Conservation (phyloP, 1,140 invertebrate genomes). For the Meloidogyne floridensis region DNA sequence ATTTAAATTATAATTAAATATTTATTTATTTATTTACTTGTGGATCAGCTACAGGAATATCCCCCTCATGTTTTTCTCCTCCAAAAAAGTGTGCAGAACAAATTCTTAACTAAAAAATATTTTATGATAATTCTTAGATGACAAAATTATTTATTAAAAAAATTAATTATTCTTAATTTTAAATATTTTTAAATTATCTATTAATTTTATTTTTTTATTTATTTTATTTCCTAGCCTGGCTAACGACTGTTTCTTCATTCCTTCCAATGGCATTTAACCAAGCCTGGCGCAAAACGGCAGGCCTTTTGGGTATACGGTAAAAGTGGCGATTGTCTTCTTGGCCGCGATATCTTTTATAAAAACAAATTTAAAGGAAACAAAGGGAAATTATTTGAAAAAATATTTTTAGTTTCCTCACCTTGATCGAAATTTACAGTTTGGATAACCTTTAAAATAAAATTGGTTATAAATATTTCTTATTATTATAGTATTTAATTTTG, state of each 20-base stretch:
- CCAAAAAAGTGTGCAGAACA: constrained; percentile 67
- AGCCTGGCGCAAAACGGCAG: constrained; percentile 63
- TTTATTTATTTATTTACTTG: constrained; percentile 40
- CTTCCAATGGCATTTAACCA: constrained; percentile 67
- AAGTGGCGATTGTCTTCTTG: constrained; percentile 67
- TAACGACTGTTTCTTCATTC: constrained; percentile 67
- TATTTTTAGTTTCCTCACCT: neutral
- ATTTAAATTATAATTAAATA: neutral
- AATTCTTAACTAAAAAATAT: constrained; percentile 64
- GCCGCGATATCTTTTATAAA: constrained; percentile 60
- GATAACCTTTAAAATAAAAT: constrained; percentile 58
- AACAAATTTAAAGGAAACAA: neutral
- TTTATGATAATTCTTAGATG: too few species aligned
- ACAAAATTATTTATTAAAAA: constrained; percentile 1
- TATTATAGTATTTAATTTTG: too few species aligned
- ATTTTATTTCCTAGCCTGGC: constrained; percentile 58
- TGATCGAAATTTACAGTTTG: constrained; percentile 67
- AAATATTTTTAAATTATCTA: neutral
- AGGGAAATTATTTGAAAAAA: neutral
- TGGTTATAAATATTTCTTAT: too few species aligned
- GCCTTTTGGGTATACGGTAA: constrained; percentile 67
- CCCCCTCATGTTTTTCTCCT: constrained; percentile 67
- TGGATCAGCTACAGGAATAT: constrained; percentile 67
- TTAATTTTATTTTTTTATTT: neutral
- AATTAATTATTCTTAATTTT: neutral